Conservation (phyloP, 2,888 invertebrate genomes). For the Bugulina stolonifera region DNA sequence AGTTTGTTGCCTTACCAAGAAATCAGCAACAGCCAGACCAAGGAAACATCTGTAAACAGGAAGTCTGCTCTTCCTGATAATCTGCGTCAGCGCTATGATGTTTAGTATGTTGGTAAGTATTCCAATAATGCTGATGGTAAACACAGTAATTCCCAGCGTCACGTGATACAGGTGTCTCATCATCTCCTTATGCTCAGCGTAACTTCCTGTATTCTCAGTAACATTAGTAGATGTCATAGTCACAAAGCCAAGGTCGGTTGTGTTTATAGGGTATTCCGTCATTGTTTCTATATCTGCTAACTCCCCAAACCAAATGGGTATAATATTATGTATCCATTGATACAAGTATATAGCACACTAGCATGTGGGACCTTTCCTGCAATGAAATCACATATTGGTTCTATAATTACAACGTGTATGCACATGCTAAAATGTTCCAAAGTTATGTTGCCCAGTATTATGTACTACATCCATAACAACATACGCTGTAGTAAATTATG, state of each 20-base stretch:
- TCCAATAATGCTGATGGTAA: not conserved
- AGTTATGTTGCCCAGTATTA: too few relatives aligned
- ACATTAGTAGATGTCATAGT: not conserved
- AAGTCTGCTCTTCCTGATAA: slow-evolving; percentile 20
- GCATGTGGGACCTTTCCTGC: too few relatives aligned
- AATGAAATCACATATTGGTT: too few relatives aligned
- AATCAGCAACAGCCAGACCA: slow-evolving; percentile 15
- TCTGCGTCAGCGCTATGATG: not conserved
- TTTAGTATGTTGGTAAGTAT: not conserved
- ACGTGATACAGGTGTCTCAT: not conserved
- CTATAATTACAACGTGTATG: too few relatives aligned
- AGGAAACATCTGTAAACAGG: slow-evolving; percentile 25
- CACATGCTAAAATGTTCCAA: too few relatives aligned
- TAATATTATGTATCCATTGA: too few relatives aligned
- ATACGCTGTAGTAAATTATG: too few relatives aligned
- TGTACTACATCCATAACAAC: too few relatives aligned
- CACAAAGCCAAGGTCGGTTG: not conserved
- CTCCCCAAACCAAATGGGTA: too few relatives aligned
- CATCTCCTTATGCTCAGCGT: not conserved
- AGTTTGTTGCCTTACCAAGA: slow-evolving; percentile 16
- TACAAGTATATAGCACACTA: too few relatives aligned
- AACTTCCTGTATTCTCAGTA: not conserved
- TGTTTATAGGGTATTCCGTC: too few relatives aligned
- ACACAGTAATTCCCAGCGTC: not conserved
- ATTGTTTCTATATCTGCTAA: too few relatives aligned